A percentile compares a stretch with the other conserved stretches of the same genome.
Conservation (phyloP, 2,113 vertebrate genomes). For the Elanus axillaris region DNA sequence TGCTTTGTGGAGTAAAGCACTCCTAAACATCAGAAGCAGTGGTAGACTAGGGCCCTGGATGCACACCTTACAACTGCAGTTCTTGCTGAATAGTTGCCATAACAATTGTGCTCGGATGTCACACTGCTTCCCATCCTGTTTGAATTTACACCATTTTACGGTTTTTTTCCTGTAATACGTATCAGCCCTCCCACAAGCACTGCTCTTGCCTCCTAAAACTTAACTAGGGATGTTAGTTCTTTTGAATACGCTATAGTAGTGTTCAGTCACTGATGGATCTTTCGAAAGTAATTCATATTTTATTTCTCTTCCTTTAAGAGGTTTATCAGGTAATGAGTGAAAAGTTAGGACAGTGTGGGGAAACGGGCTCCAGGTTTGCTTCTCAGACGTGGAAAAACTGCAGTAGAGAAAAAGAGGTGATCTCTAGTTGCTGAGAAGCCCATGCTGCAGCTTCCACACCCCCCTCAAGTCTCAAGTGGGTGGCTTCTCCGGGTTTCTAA, state of each 20-base stretch:
- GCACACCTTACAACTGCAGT: slow-evolving; percentile 8
- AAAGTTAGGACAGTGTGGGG: not conserved
- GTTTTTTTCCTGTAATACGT: slow-evolving; percentile 8
- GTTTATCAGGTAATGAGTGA: not conserved
- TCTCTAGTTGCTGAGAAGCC: not conserved
- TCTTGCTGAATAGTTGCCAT: slow-evolving; percentile 57
- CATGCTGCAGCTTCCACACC: not conserved
- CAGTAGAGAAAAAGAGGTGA: not conserved
- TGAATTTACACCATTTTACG: slow-evolving; percentile 17
- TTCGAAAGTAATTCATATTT: not conserved
- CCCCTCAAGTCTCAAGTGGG: not conserved
- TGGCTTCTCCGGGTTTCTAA: not conserved
- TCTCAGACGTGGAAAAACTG: not conserved
- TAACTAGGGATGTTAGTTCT: not conserved
- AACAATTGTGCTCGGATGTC: slow-evolving; percentile 56
- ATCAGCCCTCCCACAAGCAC: not conserved
- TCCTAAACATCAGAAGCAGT: not conserved
- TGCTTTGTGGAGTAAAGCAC: not conserved
- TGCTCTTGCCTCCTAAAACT: slow-evolving; percentile 30
- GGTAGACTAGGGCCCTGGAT: not conserved
- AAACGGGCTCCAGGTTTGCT: not conserved
- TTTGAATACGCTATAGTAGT: not conserved
- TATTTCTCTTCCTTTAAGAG: not conserved
- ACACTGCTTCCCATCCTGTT: slow-evolving; percentile 47
- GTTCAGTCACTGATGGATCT: slow-evolving; percentile 25